A percentile compares a stretch with the other conserved stretches of the same genome.
Conservation (phyloP, 2,797 vertebrate genomes). For the Gorsachius magnificus region DNA sequence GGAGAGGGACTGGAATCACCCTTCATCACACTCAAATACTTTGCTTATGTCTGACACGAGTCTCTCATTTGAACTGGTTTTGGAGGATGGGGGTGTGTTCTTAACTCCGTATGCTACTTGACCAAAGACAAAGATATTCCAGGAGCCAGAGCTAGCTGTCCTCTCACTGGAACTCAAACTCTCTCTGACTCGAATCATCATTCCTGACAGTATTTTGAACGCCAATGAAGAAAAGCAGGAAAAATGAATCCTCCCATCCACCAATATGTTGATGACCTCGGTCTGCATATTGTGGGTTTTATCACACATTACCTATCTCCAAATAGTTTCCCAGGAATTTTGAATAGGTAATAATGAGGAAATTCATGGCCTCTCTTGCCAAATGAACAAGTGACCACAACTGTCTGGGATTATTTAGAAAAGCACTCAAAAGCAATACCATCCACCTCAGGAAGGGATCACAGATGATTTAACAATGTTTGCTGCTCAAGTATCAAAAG, state of each 20-base stretch:
- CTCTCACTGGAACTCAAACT: background rate
- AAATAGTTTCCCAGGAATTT: background rate
- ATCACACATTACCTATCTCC: background rate
- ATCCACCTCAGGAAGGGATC: background rate
- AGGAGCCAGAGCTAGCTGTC: background rate
- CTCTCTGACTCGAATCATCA: background rate
- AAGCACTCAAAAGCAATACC: background rate
- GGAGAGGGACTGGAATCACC: background rate
- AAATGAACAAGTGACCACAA: background rate
- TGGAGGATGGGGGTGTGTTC: background rate
- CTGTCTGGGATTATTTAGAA: background rate
- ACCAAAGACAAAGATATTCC: background rate
- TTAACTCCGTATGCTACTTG: background rate
- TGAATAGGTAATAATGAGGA: background rate
- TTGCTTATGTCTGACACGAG: background rate
- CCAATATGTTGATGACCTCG: background rate
- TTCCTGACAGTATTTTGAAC: background rate
- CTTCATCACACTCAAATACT: background rate
- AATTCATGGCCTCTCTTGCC: background rate
- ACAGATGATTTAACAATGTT: background rate
- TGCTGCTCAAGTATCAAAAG: background rate
- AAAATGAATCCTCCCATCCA: background rate
- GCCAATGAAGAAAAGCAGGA: background rate
- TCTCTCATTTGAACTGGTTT: background rate
- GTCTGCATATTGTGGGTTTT: background rate